phyloP scores from a whole-genome alignment of 2,888 invertebrate species.

The Pocota personata region DNA sequence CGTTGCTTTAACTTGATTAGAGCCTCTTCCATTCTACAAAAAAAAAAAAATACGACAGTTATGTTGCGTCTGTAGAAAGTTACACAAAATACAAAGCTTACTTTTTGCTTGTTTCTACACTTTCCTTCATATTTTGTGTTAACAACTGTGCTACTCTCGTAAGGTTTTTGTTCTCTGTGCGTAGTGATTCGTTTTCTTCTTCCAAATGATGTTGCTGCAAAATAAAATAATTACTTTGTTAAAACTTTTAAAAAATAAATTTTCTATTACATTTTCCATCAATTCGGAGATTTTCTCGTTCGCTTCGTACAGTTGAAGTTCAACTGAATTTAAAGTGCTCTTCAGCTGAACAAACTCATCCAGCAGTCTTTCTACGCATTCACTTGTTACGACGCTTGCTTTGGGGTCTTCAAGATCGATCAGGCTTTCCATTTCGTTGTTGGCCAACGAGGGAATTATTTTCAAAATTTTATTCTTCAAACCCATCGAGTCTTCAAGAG shows the following conservation, averaged over 20 bases:
- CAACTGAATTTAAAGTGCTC: constrained; percentile 79
- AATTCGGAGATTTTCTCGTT: constrained; percentile 82
- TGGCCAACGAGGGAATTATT: constrained; percentile 79
- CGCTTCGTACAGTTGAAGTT: constrained; percentile 82
- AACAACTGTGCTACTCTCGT: constrained; percentile 81
- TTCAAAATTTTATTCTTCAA: constrained; percentile 80
- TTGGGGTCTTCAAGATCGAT: constrained; percentile 78
- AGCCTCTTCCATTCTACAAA: constrained; percentile 81
- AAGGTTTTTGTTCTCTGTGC: constrained; percentile 81
- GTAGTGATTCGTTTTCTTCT: constrained; percentile 81
- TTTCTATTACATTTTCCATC: constrained; percentile 80
- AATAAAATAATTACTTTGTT: neutral
- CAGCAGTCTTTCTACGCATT: constrained; percentile 80
- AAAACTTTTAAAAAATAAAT: neutral
- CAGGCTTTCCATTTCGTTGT: constrained; percentile 80
- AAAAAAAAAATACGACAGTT: neutral
- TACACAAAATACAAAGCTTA: constrained; percentile 67
- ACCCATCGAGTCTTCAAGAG: constrained; percentile 77
- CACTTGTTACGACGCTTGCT: constrained; percentile 78
- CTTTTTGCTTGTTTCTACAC: constrained; percentile 82
- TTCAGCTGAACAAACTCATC: constrained; percentile 80
- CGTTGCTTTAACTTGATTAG: constrained; percentile 81
- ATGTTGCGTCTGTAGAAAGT: neutral
- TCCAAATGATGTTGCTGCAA: constrained; percentile 81
- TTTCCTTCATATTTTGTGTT: constrained; percentile 82